Base-by-base conservation (phyloP, 2,797 vertebrate species). In the Coregonus ussuriensis region DNA sequence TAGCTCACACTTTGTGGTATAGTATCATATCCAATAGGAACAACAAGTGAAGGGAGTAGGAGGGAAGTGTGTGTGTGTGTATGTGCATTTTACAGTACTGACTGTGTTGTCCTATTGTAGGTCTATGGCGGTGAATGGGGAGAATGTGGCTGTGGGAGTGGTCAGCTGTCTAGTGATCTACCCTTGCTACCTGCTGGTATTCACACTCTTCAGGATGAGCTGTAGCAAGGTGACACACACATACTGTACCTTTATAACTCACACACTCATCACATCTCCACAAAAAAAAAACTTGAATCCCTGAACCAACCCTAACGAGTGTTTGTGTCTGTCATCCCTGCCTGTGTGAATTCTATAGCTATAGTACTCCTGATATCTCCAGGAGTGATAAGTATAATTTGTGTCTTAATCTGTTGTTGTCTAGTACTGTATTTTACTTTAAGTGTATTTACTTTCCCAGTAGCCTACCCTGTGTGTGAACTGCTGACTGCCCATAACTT, bases 141-240 rank as follows among this genome's bases (percentile, higher is more conserved):
- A 97, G 90, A 96, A 96, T 0, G 82, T 97, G 7, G 94, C 95
- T 0, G 93, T 95, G 0, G 98, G 98, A 0, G 84, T 99, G 81
- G 95, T 98, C 82, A 96, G 95, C 89, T 98, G 97, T 0, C 83
- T 98, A 80, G 85, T 97, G 0, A 93, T 96, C 82, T 99, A 98
- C 68, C 98, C 98, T 0, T 76, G 98, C 79, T 99, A 98, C 89
- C 89, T 99, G 87, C 81, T 96, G 0, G 87, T 98, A 77, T 94
- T 98, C 21, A 96, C 95, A 1, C 91, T 99, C 71, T 97, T 99
- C 92, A 94, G 98, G 84, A 97, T 97, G 93, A 96, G 98, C 82
- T 96, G 96, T 74, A 96, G 96, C 91, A 97, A 97, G 96, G 98
- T 99, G 51, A 89, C 3, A 25, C 69, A 14, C 71, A n/a, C 63